Base-by-base conservation (phyloP, 1,140 invertebrate species). In the Chironomus striatipennis region DNA sequence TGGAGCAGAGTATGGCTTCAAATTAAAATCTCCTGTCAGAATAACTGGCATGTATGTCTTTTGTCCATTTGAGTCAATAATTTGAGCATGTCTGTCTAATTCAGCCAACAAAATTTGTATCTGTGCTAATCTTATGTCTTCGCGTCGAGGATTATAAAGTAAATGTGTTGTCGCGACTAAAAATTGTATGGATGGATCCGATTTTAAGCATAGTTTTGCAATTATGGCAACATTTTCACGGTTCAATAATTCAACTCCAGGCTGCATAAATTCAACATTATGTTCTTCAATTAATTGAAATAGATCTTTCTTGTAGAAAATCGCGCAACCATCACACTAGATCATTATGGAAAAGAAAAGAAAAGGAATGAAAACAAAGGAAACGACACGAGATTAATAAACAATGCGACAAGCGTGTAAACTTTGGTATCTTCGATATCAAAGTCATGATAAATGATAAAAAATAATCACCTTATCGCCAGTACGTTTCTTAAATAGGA, bases 151-250 rank as follows among this genome's bases (percentile, higher is more conserved):
- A 86, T 98, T 98, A 80, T 92, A 98, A 7, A 98, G 83, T n/a
- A 98, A 84, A 84, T 98, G 97, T 0, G 96, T 98, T 4, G 94
- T 98, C 6, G 93, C 94, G 0, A 98, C 87, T 34, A 93, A 86
- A 73, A 95, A 81, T 20, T 89, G 83, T 7, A 82, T 83, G 0
- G 81, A 73, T 1, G 84, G 84, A 73, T 80, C 78, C 1, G 79
- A 76, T 75, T 84, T 86, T 0, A 88, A 81, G 8, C 83, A 79
- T 75, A 97, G 87, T 79, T 92, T 91, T 3, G 90, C 88, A 47
- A 97, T 86, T 21, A 98, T 79, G 0, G 88, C 96, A 64, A 98
- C 88, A 83, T 98, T 98, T 77, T 96, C 92, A 24, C 95, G 85
- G 80, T 94, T 90, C 6, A 98, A 82, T 6, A 94, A 78, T 73